Evolutionary conservation across 2,888 invertebrate species (phyloP), one percentile per base, ranked within the genome.

Genomic region (Saturnia pavonia): DNA sequence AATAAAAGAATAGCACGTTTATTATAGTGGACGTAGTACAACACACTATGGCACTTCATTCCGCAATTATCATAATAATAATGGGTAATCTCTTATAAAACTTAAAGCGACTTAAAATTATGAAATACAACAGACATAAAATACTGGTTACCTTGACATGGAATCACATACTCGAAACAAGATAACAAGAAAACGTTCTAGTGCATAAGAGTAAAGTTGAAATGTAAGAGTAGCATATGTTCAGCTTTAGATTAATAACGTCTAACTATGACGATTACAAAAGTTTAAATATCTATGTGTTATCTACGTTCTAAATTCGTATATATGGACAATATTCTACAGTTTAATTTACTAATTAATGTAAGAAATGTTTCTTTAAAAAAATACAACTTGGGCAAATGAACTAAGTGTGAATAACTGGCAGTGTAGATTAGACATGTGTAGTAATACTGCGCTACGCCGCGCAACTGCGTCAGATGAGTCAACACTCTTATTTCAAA

Each of bases 41-140:
- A 78, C 83, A 85, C 80, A 85, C 82, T 91, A 91, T 91, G 92
- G 91, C 92, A 92, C 91, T 89, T 88, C 84, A 83, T 88, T 90
- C 81, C 87, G 78, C 80, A 80, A 77, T 80, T 77, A 77, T 74
- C 77, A 76, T 72, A 74, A 76, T 80, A 77, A 74, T 78, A 76
- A 75, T 75, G 69, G 74, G 73, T 78, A 75, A 75, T 73, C 76
- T 69, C 77, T 76, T 75, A 76, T 78, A 79, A 60, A 69, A 43
- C 78, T 80, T 82, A 82, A 69, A 71, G 71, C 76, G 74, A 76
- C 79, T 84, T 86, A 85, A 76, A 83, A 82, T 80, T 83, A 86
- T 80, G 75, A 77, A 77, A 81, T 81, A 84, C 81, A 82, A 85
- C 80, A 79, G 76, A 77, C 76, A 77, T 75, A 85, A 85, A 88